Base-by-base conservation (phyloP, 2,888 invertebrate genomes). In the Geotrupes spiniger region DNA sequence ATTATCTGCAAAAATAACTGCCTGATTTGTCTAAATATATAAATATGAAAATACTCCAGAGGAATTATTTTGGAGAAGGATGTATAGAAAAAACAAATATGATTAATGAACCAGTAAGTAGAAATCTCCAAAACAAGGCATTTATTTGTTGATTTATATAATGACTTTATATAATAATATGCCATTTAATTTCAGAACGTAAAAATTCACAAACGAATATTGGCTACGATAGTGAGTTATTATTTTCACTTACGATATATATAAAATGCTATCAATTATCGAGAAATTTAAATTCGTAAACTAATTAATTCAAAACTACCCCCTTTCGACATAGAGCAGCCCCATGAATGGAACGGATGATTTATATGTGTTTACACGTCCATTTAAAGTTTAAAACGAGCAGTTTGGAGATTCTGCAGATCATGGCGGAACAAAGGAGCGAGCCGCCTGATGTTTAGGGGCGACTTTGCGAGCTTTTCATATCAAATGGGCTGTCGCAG, bases 291-390 rank as follows among this genome's bases (percentile, higher is more conserved):
- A 49, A 46, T 51, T 54, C 49, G 26, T 48, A 43, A 46, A 47
- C 31, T 51, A 52, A 51, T 55, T 46, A 43, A 52, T 52, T 52
- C 46, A 31, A 40, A 52, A 50, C 36, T 48, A 42, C 29, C 38
- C 38, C 45, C 27, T 27, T 38, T 42, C 15, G 12, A 9, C 31
- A 16, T 44, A 9, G 15, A 39, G 29, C 44, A 43, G 49, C 44
- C 49, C 26, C 28, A 36, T 56, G 51, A 51, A 53, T 49, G 37
- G 44, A 57, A 58, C 60, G 60, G 59, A 62, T 64, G 64, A 64
- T 64, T 63, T 62, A 63, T 62, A 57, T 58, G 51, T 63, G 63
- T 64, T 64, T 64, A 64, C 63, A 63, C 63, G 61, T 63, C 61
- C 57, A 61, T 64, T 64, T 64, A 63, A 63, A 63, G 60, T 63